phyloP scores from a whole-genome alignment of 2,888 invertebrate species.

The Cosmia pyralina region DNA sequence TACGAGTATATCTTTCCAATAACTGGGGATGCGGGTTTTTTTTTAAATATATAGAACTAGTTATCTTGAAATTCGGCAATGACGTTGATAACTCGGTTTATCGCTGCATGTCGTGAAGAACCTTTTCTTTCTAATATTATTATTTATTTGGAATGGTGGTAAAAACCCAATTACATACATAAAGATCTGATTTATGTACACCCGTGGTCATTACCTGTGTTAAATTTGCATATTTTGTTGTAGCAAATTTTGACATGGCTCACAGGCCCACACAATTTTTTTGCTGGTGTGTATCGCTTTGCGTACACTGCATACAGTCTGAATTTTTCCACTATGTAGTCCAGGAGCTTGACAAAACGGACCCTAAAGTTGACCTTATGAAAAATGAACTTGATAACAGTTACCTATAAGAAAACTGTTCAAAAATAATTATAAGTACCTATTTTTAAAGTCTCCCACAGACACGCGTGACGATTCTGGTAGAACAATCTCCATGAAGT shows the following conservation, averaged over 20 bases:
- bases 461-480: too few species aligned
- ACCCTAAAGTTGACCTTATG: neutral
- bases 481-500: too few species aligned
- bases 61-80: constrained; percentile 28
- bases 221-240: constrained; percentile 19
- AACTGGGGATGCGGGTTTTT: constrained; percentile 59
- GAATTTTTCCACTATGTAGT: neutral
- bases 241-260: neutral
- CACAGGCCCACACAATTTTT: neutral
- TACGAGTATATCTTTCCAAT: constrained; percentile 60
- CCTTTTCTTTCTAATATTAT: neutral
- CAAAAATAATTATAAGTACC: too few species aligned
- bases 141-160: constrained; percentile 7
- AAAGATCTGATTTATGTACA: constrained; percentile 13
- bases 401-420: too few species aligned
- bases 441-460: too few species aligned
- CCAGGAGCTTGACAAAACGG: too few species aligned
- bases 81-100: constrained; percentile 41
- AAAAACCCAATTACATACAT: constrained; percentile 31
- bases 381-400: neutral
- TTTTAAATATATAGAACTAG: constrained; percentile 14
- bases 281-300: neutral
- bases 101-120: constrained; percentile 1
- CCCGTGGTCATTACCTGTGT: neutral
- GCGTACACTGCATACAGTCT: neutral